Percentiles rank a stretch among this genome's conserved stretches.
Evolutionary conservation across 2,888 invertebrate genomes (phyloP).

Genomic region (Copidosoma aretas): DNA sequence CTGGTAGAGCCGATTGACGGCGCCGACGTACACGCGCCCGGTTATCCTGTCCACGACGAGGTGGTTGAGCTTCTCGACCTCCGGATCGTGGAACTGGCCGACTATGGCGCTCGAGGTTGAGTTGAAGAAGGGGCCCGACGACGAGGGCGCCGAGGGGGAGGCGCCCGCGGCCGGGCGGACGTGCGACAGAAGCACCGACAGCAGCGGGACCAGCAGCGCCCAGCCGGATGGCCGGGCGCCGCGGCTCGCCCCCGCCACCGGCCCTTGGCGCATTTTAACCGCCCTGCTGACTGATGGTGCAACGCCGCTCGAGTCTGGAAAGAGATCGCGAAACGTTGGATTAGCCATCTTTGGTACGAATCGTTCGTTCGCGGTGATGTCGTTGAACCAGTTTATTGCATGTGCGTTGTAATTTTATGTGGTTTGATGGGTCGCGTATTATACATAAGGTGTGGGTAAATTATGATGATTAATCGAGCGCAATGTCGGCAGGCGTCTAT

Average conservation of each 20-base stretch:
- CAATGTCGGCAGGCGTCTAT: too few relatives aligned
- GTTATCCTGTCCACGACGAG: conserved; percentile 90
- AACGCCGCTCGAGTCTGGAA: conserved; percentile 31
- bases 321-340: too few relatives aligned
- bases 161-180: neutral
- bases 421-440: too few relatives aligned
- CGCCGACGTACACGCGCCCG: conserved; percentile 88
- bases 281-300: conserved; percentile 15
- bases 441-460: too few relatives aligned
- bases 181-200: conserved; percentile 28
- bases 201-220: conserved; percentile 33
- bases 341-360: too few relatives aligned
- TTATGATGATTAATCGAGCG: too few relatives aligned
- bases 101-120: conserved; percentile 74
- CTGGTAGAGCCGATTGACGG: conserved; percentile 91
- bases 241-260: conserved; percentile 36
- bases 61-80: conserved; percentile 80
- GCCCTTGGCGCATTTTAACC: conserved; percentile 35
- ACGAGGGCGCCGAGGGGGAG: neutral
- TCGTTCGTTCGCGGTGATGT: too few relatives aligned
- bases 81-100: conserved; percentile 72
- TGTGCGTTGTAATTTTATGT: too few relatives aligned
- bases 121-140: too few relatives aligned
- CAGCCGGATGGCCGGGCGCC: conserved; percentile 32
- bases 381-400: too few relatives aligned